Evolutionary conservation across 2,888 invertebrate genomes (phyloP), one percentile per base, ranked within the genome.

Genomic region (Mycogona germanica): DNA sequence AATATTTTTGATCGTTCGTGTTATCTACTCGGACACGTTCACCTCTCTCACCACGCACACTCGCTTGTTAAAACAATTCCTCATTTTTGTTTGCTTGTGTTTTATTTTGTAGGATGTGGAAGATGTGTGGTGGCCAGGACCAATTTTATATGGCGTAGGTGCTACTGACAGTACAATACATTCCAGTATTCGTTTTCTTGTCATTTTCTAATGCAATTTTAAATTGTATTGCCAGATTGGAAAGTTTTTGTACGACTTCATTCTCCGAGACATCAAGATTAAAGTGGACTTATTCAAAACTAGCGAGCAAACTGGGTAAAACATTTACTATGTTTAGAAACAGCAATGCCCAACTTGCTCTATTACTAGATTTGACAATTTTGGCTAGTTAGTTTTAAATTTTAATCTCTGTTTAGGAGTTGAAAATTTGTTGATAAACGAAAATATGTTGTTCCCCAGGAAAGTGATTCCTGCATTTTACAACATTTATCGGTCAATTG

Each of bases 251-350:
- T 91, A 87, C 67, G 82, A 85, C 61, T 85, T 93, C 42, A 80
- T 93, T 14, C 77, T 91, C 65, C 79, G 84, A 52, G 87, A 91
- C 66, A 74, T 91, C 6, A 87, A 88, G 72, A 78, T 93, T 48
- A 81, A 89, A 67, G 75, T 81, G 2, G 83, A 84, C 64, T 73
- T 80, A 59, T 75, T 32, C n/a, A 47, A 47, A 19, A 6, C 32
- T 14, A 32, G 30, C 17, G 32, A 2, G 14, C 14, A 9, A 29
- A 9, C 28, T 25, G 21, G 47, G 47, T 47, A 47, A 21, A 2
- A 50, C 44, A 5, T 23, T 35, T 12, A 9, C 4, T n/a, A 32
- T 9, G 9, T 32, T n/a, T 12, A 32, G 35, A 12, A 32, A 32
- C n/a, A n/a, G 9, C 9, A 32, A 12, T 32, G 35, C n/a, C 35